phyloP scores from a whole-genome alignment of 2,113 vertebrate species.

The Sminthopsis crassicaudata region DNA sequence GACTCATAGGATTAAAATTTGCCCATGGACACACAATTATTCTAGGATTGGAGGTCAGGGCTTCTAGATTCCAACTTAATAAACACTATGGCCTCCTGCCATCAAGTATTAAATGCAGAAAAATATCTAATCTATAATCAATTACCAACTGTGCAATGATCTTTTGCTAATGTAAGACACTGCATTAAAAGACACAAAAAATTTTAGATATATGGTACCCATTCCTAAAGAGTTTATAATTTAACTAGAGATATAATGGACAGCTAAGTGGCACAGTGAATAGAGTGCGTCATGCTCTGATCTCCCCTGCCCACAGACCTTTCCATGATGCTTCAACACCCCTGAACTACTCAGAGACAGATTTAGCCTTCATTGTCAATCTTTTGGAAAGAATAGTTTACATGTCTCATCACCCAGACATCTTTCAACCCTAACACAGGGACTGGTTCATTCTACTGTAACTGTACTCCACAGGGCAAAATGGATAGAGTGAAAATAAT shows the following conservation, averaged over 20 bases:
- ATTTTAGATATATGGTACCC: neutral
- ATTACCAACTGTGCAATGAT: neutral
- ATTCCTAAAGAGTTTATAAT: neutral
- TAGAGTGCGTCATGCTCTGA: neutral
- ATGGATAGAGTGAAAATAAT: too few species aligned
- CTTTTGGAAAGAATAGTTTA: too few species aligned
- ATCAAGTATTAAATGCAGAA: neutral
- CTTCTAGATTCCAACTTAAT: neutral
- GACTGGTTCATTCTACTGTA: too few species aligned
- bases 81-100: neutral
- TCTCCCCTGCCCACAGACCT: too few species aligned
- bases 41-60: neutral
- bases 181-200: neutral
- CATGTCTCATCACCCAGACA: too few species aligned
- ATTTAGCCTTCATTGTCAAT: too few species aligned
- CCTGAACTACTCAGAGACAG: too few species aligned
- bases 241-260: neutral
- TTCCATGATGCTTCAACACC: too few species aligned
- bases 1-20: neutral
- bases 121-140: neutral
- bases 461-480: too few species aligned
- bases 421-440: too few species aligned
- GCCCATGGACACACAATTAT: neutral
- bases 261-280: neutral
- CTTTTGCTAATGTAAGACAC: neutral